phyloP scores from a whole-genome alignment of 2,113 vertebrate species.

The Aldabrachelys gigantea region DNA sequence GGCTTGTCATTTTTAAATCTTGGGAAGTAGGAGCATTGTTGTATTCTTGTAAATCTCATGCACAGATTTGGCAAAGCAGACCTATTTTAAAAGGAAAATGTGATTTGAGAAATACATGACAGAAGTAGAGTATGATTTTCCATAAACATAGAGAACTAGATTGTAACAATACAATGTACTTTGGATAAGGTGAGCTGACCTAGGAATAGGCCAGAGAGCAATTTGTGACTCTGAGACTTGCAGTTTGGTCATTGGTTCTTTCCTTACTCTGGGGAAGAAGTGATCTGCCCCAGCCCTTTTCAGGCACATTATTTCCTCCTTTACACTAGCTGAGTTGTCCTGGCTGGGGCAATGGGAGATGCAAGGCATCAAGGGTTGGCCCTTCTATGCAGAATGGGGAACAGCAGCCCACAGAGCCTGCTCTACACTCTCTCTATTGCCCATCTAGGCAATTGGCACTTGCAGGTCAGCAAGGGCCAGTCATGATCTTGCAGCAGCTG shows the following conservation, averaged over 20 bases:
- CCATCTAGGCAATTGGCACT: not conserved
- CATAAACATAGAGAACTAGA: not conserved
- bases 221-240: not conserved
- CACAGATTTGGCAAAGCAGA: not conserved
- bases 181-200: not conserved
- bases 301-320: not conserved
- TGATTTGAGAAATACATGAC: not conserved
- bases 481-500: slow-evolving; percentile 5
- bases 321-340: not conserved
- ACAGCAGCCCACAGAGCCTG: too few species aligned
- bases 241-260: not conserved
- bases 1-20: not conserved
- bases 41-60: not conserved
- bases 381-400: not conserved
- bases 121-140: not conserved
- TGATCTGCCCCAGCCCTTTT: not conserved
- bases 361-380: not conserved
- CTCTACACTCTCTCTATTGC: not conserved
- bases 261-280: not conserved
- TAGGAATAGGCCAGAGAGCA: not conserved
- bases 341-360: not conserved
- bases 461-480: not conserved
- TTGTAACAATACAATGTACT: not conserved
- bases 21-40: not conserved
- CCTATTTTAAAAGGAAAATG: not conserved